A percentile compares a stretch with the other conserved stretches of the same genome.
These are phyloP conservation scores for Xylota sylvarum DNA, from an alignment of 2,888 invertebrate species.

Conservation along the genomic window DNA sequence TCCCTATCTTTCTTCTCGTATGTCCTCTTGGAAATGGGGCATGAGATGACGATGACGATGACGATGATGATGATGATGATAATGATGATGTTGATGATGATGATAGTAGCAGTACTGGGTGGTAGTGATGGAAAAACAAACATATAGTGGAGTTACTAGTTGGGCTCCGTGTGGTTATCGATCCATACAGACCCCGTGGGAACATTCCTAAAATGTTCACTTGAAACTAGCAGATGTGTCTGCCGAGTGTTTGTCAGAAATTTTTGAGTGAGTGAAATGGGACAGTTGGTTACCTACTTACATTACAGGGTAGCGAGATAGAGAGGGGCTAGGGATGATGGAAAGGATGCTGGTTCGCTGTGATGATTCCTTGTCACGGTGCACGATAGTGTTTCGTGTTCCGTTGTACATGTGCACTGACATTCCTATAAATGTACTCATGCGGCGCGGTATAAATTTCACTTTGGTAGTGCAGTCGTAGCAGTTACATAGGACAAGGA, in stretches of 20 bases:
- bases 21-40: slow-evolving; percentile 63
- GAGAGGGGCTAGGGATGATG: slow-evolving; percentile 22
- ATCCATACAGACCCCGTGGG: slow-evolving; percentile 54
- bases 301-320: slow-evolving; percentile 11
- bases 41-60: slow-evolving; percentile 33
- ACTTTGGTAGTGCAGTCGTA: slow-evolving; percentile 45
- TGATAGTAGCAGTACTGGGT: slow-evolving; percentile 1
- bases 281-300: slow-evolving; percentile 65
- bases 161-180: slow-evolving; percentile 66
- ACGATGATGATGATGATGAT: slow-evolving; percentile 33
- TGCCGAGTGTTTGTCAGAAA: slow-evolving; percentile 59
- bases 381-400: slow-evolving; percentile 43
- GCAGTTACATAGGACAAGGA: slow-evolving; percentile 47
- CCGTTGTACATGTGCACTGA: slow-evolving; percentile 50
- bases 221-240: slow-evolving; percentile 67
- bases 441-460: slow-evolving; percentile 58
- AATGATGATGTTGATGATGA: slow-evolving; percentile 31
- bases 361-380: slow-evolving; percentile 66
- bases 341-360: slow-evolving; percentile 52
- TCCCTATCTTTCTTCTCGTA: slow-evolving; percentile 48
- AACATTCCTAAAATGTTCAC: slow-evolving; percentile 68
- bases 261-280: slow-evolving; percentile 43
- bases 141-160: slow-evolving; percentile 40
- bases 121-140: slow-evolving; percentile 59
- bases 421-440: slow-evolving; percentile 58